Evolutionary conservation across 2,888 invertebrate species (phyloP).

Genomic region (Macrosoma leucophasiata): DNA sequence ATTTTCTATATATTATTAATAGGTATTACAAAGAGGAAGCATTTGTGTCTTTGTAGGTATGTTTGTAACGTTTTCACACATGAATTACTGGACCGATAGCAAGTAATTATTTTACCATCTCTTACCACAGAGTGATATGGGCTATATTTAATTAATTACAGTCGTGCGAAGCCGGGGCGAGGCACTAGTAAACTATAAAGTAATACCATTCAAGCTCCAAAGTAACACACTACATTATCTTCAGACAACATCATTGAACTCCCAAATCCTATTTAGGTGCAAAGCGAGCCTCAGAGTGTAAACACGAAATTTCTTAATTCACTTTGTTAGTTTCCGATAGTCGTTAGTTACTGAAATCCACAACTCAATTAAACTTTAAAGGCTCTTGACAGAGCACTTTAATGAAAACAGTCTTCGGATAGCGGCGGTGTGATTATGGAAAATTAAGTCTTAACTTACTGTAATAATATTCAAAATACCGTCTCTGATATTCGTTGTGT

Average conservation of each 20-base stretch:
- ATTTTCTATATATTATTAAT: too few species aligned
- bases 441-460: conserved; percentile 14
- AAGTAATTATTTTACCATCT: too few species aligned
- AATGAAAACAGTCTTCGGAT: conserved; percentile 35
- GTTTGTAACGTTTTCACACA: too few species aligned
- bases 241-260: conserved; percentile 25
- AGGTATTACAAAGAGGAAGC: too few species aligned
- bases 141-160: too few species aligned
- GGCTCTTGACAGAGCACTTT: conserved; percentile 46
- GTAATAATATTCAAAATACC: conserved; percentile 6
- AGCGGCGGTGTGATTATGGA: conserved; percentile 11
- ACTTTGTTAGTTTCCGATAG: conserved; percentile 47
- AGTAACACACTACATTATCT: conserved; percentile 19
- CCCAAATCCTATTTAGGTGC: conserved; percentile 23
- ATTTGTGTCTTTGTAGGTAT: too few species aligned
- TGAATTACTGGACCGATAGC: too few species aligned
- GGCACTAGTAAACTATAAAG: too few species aligned
- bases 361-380: conserved; percentile 67
- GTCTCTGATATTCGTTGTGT: too few species aligned
- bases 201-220: conserved; percentile 1
- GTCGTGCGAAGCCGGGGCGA: too few species aligned
- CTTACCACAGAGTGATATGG: too few species aligned
- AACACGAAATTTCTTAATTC: conserved; percentile 40
- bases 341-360: conserved; percentile 52
- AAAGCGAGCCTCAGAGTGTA: conserved; percentile 24